Percentiles rank a stretch among this genome's conserved stretches.
phyloP scores from a whole-genome alignment of 1,140 invertebrate genomes.

The Dendroctonus valens region DNA sequence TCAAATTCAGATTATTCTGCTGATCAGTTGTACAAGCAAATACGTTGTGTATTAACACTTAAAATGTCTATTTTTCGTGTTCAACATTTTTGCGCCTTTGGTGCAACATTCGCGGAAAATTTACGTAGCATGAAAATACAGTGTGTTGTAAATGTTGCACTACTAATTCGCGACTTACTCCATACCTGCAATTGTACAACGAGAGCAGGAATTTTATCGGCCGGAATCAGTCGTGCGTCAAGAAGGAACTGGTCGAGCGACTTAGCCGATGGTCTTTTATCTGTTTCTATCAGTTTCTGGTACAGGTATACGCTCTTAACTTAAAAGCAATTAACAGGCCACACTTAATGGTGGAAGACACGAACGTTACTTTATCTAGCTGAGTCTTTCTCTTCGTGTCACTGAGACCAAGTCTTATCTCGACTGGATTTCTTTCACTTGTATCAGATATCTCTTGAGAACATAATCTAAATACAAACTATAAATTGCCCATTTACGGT shows the following conservation, averaged over 20 bases:
- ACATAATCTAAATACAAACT: too few species aligned
- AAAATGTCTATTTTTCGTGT: too few species aligned
- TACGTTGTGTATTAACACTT: too few species aligned
- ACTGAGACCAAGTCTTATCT: neutral
- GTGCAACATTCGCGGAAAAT: too few species aligned
- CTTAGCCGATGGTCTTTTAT: conserved; percentile 31
- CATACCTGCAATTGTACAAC: conserved; percentile 15
- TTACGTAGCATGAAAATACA: too few species aligned
- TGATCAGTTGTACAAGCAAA: too few species aligned
- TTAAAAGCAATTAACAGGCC: conserved; percentile 29
- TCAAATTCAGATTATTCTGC: too few species aligned
- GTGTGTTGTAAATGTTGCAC: too few species aligned
- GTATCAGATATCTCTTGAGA: too few species aligned
- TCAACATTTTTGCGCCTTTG: too few species aligned
- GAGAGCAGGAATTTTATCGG: conserved; percentile 36
- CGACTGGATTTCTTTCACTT: too few species aligned
- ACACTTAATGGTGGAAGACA: conserved; percentile 13
- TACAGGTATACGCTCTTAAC: conserved; percentile 21
- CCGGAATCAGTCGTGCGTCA: conserved; percentile 39
- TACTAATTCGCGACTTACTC: neutral
- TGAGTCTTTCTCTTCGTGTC: neutral
- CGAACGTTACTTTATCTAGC: conserved; percentile 3
- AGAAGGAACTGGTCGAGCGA: conserved; percentile 37
- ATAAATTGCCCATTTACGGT: neutral
- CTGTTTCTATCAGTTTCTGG: conserved; percentile 14